phyloP scores from a whole-genome alignment of 2,797 vertebrate species.

The Vipera ursinii region DNA sequence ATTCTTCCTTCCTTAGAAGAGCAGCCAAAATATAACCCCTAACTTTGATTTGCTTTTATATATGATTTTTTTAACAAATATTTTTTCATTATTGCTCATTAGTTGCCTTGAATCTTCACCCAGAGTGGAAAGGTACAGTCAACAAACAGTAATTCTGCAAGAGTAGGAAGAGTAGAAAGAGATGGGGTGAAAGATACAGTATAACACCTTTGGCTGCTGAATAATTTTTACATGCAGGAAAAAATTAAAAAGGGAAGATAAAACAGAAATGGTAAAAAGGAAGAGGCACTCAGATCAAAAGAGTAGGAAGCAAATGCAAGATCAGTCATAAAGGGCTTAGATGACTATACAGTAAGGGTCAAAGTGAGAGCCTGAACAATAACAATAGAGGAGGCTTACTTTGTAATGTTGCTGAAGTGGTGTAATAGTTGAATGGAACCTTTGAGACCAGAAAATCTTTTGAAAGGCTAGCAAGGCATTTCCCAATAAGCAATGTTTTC shows the following conservation, averaged over 20 bases:
- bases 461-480: slow-evolving; percentile 72
- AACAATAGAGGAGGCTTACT: slow-evolving; percentile 65
- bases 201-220: neutral
- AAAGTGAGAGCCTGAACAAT: neutral
- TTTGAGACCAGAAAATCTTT: slow-evolving; percentile 73
- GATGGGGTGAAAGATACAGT: neutral
- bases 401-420: slow-evolving; percentile 76
- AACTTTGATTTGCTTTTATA: neutral
- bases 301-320: neutral
- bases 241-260: neutral
- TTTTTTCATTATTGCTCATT: neutral
- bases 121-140: neutral
- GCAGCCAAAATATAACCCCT: neutral
- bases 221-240: neutral
- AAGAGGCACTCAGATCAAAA: neutral
- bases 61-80: neutral
- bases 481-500: slow-evolving; percentile 75
- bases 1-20: neutral
- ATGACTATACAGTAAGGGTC: neutral
- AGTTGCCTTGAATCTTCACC: neutral
- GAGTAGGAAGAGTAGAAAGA: neutral
- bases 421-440: slow-evolving; percentile 80
- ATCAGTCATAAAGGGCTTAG: neutral
- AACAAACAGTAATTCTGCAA: neutral
- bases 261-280: neutral